These are phyloP conservation scores for Holacanthella duospinosa DNA, from an alignment of 2,888 invertebrate species.

Conservation along the genomic window DNA sequence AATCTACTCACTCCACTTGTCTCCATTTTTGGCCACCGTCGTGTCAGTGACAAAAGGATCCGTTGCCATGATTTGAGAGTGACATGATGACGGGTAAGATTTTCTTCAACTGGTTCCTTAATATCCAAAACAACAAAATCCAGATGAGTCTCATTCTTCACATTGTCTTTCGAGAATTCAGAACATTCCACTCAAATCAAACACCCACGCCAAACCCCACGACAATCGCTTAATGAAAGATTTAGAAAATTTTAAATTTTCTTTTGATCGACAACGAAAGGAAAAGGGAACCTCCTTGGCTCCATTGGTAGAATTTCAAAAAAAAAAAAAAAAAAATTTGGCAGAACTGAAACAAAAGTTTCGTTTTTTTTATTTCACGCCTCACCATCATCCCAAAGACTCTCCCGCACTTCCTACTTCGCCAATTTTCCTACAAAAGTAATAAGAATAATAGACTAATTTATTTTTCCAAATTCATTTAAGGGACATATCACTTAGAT, in stretches of 20 bases:
- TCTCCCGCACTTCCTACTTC: background rate
- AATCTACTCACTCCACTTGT: too few relatives aligned
- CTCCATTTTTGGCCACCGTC: background rate
- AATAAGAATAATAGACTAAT: background rate
- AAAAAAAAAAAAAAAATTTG: background rate
- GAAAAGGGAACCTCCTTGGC: background rate
- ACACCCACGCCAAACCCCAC: background rate
- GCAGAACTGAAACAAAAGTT: background rate
- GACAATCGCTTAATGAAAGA: background rate
- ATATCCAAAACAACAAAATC: too few relatives aligned
- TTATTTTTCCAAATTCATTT: too few relatives aligned
- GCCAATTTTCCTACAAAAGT: background rate
- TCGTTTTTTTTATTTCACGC: background rate
- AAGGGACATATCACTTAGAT: background rate
- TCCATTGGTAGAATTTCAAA: background rate
- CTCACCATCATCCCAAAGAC: background rate
- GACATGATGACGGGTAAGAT: background rate
- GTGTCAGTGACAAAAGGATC: background rate
- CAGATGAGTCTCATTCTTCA: too few relatives aligned
- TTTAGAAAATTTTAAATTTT: background rate
- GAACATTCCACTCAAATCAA: background rate
- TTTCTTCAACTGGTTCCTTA: too few relatives aligned
- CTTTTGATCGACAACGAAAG: background rate
- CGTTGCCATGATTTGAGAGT: background rate
- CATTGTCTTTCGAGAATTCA: too few relatives aligned